These are phyloP conservation scores for Lithodes maja DNA, from an alignment of 2,888 invertebrate genomes.

Conservation along the genomic window DNA sequence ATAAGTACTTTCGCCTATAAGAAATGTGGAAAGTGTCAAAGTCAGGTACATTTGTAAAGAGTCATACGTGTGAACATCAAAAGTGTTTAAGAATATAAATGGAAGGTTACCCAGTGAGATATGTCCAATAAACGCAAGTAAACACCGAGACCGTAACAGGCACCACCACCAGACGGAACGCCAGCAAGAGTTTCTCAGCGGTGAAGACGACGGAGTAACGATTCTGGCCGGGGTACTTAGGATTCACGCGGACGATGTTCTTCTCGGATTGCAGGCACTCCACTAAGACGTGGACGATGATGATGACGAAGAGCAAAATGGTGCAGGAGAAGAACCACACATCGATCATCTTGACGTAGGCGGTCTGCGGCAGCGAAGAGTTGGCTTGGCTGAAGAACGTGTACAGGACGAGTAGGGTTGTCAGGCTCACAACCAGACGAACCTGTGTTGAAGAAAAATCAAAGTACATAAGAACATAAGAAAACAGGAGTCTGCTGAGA, in stretches of 20 bases:
- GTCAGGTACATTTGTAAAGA: too few relatives aligned
- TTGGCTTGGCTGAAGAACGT: not conserved
- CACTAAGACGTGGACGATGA: conserved; percentile 18
- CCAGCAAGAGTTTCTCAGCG: not conserved
- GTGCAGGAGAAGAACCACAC: conserved; percentile 39
- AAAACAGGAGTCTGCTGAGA: too few relatives aligned
- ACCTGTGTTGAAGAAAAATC: not conserved
- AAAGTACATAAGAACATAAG: too few relatives aligned
- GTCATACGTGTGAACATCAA: too few relatives aligned
- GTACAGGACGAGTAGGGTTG: too few relatives aligned
- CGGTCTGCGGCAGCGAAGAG: conserved; percentile 31
- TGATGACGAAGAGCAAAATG: not conserved
- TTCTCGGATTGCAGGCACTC: not conserved
- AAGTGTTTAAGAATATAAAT: too few relatives aligned
- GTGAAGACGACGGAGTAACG: not conserved
- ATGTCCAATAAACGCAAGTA: not conserved
- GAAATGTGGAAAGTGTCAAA: too few relatives aligned
- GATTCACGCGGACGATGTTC: not conserved
- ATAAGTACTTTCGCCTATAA: too few relatives aligned
- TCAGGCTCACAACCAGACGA: too few relatives aligned
- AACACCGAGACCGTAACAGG: not conserved
- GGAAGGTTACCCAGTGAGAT: not conserved
- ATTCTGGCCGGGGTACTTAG: not conserved
- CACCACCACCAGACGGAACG: not conserved
- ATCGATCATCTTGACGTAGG: not conserved